Conservation (phyloP, 1,140 invertebrate genomes). For the Physella acuta region DNA sequence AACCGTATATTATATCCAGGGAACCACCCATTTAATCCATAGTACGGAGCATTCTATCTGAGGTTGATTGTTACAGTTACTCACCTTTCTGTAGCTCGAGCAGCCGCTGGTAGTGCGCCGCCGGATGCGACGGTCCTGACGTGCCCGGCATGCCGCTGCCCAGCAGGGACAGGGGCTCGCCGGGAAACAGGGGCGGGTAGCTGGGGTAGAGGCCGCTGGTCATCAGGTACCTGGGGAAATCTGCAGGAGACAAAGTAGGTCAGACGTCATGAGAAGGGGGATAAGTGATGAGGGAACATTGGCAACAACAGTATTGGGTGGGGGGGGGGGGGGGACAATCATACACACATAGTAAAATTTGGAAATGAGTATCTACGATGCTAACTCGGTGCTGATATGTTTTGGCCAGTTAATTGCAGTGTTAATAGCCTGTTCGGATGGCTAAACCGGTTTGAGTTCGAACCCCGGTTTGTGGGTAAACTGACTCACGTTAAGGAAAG, state of each 20-base stretch:
- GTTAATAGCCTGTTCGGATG: too few species aligned
- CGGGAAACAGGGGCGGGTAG: conserved; percentile 19
- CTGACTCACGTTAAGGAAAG: too few species aligned
- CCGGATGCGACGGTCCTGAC: background rate
- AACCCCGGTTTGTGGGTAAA: too few species aligned
- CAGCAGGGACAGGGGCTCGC: conserved; percentile 19
- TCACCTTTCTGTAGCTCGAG: conserved; percentile 24
- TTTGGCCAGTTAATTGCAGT: too few species aligned
- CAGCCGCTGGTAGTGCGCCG: conserved; percentile 17
- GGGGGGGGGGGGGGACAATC: background rate
- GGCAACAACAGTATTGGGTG: background rate
- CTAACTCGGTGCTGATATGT: too few species aligned
- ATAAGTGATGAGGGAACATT: background rate
- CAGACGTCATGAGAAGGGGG: background rate
- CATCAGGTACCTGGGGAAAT: conserved; percentile 18
- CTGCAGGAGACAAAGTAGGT: conserved; percentile 6
- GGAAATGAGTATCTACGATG: too few species aligned
- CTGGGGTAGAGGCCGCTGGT: conserved; percentile 11
- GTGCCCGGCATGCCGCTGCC: conserved; percentile 9
- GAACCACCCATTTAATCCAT: too few species aligned
- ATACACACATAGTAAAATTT: too few species aligned
- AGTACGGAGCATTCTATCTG: too few species aligned
- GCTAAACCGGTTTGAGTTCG: too few species aligned
- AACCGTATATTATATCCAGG: too few species aligned
- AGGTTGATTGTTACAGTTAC: too few species aligned